Evolutionary conservation across 1,140 invertebrate genomes (phyloP).

Genomic region (Caenorhabditis latens): DNA sequence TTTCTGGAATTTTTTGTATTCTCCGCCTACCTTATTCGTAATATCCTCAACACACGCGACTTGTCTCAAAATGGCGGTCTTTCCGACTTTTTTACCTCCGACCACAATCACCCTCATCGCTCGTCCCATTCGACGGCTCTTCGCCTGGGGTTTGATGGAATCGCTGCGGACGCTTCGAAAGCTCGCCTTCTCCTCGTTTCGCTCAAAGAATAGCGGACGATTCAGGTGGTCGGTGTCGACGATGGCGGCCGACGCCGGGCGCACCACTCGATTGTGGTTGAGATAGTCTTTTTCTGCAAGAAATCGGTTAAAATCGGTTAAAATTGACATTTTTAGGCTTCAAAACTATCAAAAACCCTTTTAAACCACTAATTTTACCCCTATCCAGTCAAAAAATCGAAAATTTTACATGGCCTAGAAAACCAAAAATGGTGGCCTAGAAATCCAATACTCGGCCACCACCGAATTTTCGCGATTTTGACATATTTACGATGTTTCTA

Average conservation of each 20-base stretch:
- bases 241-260: neutral
- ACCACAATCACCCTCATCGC: slow-evolving; percentile 69
- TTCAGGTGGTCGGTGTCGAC: neutral
- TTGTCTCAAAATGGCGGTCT: slow-evolving; percentile 70
- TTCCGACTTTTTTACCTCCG: slow-evolving; percentile 67
- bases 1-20: neutral
- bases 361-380: no score
- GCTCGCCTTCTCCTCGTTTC: neutral
- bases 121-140: slow-evolving; percentile 63
- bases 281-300: slow-evolving; percentile 41
- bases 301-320: neutral
- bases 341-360: no score
- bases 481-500: no score
- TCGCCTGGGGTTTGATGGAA: slow-evolving; percentile 49
- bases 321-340: no score
- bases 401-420: no score
- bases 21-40: slow-evolving; percentile 58
- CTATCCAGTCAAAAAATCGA: no score
- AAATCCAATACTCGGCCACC: no score
- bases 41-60: slow-evolving; percentile 66
- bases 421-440: no score
- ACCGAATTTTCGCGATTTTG: no score
- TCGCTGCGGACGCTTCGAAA: neutral
- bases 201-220: neutral
- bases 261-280: neutral